phyloP scores from a whole-genome alignment of 2,113 vertebrate species.

The Paramormyrops kingsleyae region DNA sequence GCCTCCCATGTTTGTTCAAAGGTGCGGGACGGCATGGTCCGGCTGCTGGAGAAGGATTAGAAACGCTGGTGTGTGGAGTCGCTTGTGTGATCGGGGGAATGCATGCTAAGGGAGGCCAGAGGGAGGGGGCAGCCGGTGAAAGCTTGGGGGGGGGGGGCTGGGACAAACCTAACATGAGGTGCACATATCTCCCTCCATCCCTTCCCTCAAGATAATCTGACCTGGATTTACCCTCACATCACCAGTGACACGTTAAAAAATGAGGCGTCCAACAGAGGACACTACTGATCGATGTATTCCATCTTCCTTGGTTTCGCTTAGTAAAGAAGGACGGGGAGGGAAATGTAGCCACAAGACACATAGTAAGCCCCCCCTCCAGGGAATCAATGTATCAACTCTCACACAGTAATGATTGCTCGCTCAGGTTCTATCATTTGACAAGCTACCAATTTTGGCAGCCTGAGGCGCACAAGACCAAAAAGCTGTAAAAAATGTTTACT shows the following conservation, averaged over 20 bases:
- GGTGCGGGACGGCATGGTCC: slow-evolving; percentile 28
- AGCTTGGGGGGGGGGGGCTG: not conserved
- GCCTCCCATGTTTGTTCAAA: slow-evolving; percentile 54
- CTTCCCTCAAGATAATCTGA: not conserved
- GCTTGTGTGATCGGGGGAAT: not conserved
- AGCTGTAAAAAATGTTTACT: not conserved
- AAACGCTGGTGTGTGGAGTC: not conserved
- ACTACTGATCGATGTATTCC: not conserved
- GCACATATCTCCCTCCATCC: not conserved
- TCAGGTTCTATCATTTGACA: not conserved
- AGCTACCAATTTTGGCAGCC: not conserved
- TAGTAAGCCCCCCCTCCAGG: not conserved
- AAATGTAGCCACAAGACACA: not conserved
- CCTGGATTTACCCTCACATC: not conserved
- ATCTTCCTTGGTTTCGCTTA: not conserved
- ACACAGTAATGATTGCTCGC: not conserved
- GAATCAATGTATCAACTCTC: not conserved
- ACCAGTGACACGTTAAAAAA: not conserved
- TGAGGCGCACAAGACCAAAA: not conserved
- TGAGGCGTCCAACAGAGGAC: slow-evolving; percentile 14
- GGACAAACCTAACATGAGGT: not conserved
- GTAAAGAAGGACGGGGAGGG: slow-evolving; percentile 18
- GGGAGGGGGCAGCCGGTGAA: not conserved
- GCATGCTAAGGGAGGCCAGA: not conserved
- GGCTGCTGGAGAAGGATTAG: slow-evolving; percentile 37